Evolutionary conservation across 2,888 invertebrate species (phyloP).

Genomic region (Steromphala cineraria): DNA sequence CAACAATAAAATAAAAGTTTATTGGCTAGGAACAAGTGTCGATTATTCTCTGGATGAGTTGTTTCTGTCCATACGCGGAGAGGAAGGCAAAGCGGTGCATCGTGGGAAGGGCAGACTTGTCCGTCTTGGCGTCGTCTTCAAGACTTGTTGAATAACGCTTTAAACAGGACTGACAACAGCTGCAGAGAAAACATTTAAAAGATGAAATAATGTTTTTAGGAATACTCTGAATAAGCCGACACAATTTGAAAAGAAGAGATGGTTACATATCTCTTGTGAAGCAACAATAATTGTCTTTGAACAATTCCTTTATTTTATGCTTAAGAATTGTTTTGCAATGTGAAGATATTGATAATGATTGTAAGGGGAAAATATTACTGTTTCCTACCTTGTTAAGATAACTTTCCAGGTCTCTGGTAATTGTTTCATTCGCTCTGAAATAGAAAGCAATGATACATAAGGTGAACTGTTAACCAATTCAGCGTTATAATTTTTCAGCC

Average conservation of each 20-base stretch:
- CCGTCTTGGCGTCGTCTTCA: slow-evolving; percentile 41
- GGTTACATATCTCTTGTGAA: no score
- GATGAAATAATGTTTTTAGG: background rate
- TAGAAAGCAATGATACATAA: no score
- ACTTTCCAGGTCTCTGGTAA: slow-evolving; percentile 39
- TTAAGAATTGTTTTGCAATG: no score
- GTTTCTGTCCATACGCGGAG: slow-evolving; percentile 57
- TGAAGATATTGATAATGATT: no score
- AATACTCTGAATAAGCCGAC: no score
- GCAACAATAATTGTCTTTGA: no score
- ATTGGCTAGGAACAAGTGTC: slow-evolving; percentile 30
- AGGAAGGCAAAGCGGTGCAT: slow-evolving; percentile 55
- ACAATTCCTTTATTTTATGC: no score
- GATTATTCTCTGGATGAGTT: slow-evolving; percentile 48
- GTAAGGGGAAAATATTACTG: background rate
- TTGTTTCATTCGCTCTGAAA: slow-evolving; percentile 40
- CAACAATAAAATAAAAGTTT: no score
- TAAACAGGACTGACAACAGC: slow-evolving; percentile 45
- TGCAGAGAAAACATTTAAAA: slow-evolving; percentile 34
- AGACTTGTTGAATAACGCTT: slow-evolving; percentile 40
- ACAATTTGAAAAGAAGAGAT: no score
- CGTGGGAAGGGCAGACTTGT: slow-evolving; percentile 29
- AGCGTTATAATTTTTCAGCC: no score
- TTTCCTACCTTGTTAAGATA: slow-evolving; percentile 42
- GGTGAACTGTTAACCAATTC: no score